These are phyloP conservation scores for Leptopilina drosophilae DNA, from an alignment of 2,888 invertebrate species.

Conservation along the genomic window DNA sequence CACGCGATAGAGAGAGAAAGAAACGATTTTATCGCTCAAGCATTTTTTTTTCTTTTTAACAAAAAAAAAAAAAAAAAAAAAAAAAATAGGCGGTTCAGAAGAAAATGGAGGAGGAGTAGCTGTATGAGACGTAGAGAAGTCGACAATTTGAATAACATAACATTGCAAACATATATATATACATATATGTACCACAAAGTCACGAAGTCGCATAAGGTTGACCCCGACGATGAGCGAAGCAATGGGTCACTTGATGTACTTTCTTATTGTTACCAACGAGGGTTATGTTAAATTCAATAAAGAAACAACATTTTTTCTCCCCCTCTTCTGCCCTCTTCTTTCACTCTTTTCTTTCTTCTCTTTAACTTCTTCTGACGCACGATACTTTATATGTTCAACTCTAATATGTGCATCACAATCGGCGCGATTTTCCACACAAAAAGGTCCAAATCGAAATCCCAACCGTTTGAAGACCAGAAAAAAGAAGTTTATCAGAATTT, in stretches of 20 bases:
- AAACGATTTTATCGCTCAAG: slow-evolving; percentile 63
- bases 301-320: neutral
- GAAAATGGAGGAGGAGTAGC: slow-evolving; percentile 3
- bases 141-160: slow-evolving; percentile 59
- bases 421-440: slow-evolving; percentile 11
- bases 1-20: slow-evolving; percentile 57
- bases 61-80: slow-evolving; percentile 51
- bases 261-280: slow-evolving; percentile 43
- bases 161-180: slow-evolving; percentile 35
- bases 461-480: too few relatives aligned
- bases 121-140: slow-evolving; percentile 27
- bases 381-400: slow-evolving; percentile 6
- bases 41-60: slow-evolving; percentile 58
- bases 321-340: too few relatives aligned
- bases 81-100: neutral
- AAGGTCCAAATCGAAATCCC: too few relatives aligned
- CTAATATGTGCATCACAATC: slow-evolving; percentile 23
- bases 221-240: slow-evolving; percentile 25
- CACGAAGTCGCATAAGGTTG: slow-evolving; percentile 40
- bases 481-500: too few relatives aligned
- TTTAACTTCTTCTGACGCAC: neutral
- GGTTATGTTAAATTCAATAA: slow-evolving; percentile 26
- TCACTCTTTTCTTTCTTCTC: too few relatives aligned
- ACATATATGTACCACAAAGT: slow-evolving; percentile 36
- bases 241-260: slow-evolving; percentile 28